Evolutionary conservation across 1,140 invertebrate genomes (phyloP).

Genomic region (Rhopalosiphum padi): DNA sequence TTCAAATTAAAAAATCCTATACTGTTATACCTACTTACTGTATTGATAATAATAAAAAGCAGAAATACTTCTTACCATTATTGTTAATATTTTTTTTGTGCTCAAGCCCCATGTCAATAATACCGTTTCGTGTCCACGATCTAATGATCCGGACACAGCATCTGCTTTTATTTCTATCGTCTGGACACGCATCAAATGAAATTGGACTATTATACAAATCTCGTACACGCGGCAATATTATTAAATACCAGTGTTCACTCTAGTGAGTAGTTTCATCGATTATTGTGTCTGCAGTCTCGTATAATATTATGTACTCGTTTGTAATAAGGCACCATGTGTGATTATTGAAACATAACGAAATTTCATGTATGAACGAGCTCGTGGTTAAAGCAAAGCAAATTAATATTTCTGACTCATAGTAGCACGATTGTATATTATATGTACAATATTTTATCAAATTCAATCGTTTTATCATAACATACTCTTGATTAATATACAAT

Average conservation of each 20-base stretch:
- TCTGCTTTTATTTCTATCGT: conserved; percentile 50
- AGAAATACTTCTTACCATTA: conserved; percentile 9
- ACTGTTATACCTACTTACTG: not conserved
- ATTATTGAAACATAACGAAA: conserved; percentile 58
- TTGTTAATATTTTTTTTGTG: conserved; percentile 43
- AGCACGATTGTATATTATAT: not conserved
- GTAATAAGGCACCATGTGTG: conserved; percentile 51
- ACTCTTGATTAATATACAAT: not conserved
- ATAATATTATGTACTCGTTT: conserved; percentile 46
- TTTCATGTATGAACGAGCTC: conserved; percentile 56
- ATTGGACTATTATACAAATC: conserved; percentile 45
- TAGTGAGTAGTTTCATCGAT: conserved; percentile 50
- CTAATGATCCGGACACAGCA: conserved; percentile 55
- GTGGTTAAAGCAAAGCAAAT: conserved; percentile 51
- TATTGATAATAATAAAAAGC: conserved; percentile 35
- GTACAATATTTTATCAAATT: not conserved
- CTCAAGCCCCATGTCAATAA: conserved; percentile 54
- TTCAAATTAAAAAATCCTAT: conserved; percentile 32
- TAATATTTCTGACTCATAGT: conserved; percentile 33
- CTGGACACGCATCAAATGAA: conserved; percentile 52
- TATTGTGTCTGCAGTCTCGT: conserved; percentile 22
- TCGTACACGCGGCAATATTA: conserved; percentile 33
- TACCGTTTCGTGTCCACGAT: conserved; percentile 51
- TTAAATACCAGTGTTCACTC: conserved; percentile 48
- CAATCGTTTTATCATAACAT: conserved; percentile 1